Percentiles rank a stretch among this genome's conserved stretches.
Evolutionary conservation across 2,888 invertebrate species (phyloP).

Genomic region (Cosmia pyralina): DNA sequence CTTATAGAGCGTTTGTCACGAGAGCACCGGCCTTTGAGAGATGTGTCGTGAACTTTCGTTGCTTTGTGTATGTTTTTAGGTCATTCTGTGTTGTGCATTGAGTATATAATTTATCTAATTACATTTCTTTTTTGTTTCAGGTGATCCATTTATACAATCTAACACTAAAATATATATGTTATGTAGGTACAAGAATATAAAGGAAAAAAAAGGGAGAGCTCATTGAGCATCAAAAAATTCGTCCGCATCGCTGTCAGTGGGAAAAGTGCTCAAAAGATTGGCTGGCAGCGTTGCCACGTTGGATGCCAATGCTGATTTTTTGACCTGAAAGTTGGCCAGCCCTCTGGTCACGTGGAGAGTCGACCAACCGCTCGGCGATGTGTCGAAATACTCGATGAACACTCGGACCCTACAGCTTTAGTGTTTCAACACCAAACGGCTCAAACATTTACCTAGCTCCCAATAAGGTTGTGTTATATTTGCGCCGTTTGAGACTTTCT

Average conservation of each 20-base stretch:
- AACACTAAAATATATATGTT: background rate
- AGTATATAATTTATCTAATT: background rate
- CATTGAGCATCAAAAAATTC: background rate
- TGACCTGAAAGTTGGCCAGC: background rate
- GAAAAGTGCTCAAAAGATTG: background rate
- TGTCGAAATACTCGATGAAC: no score
- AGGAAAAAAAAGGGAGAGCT: background rate
- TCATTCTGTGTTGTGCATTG: constrained; percentile 5
- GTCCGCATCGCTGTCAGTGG: background rate
- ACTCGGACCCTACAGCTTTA: no score
- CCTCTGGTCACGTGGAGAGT: background rate
- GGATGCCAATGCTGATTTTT: background rate
- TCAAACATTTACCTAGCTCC: no score
- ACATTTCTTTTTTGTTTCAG: no score
- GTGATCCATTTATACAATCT: background rate
- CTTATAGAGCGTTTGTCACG: constrained; percentile 54
- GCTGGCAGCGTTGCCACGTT: background rate
- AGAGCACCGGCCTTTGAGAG: constrained; percentile 50
- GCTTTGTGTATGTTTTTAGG: constrained; percentile 19
- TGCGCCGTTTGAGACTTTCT: no score
- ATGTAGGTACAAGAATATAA: background rate
- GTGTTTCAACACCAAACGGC: no score
- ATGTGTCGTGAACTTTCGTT: constrained; percentile 23
- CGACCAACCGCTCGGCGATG: background rate
- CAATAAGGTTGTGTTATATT: no score